Evolutionary conservation across 2,888 invertebrate genomes (phyloP).

Genomic region (Lasioglossum figueresi): DNA sequence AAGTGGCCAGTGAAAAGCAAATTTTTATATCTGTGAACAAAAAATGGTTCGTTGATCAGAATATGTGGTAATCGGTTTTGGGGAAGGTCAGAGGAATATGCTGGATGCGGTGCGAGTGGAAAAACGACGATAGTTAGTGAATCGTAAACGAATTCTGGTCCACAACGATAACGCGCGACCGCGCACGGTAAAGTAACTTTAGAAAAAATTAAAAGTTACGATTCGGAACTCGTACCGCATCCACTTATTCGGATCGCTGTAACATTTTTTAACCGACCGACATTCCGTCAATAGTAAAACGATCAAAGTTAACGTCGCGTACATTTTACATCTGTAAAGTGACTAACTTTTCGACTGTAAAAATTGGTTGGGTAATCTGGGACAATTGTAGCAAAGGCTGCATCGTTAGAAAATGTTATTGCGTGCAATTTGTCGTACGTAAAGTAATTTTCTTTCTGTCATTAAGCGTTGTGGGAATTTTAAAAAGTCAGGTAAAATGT

Average conservation of each 20-base stretch:
- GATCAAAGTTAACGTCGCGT: neutral
- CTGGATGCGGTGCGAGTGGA: neutral
- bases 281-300: neutral
- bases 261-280: neutral
- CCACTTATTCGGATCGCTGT: neutral
- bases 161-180: neutral
- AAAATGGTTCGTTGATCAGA: neutral
- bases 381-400: neutral
- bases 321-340: neutral
- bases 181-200: neutral
- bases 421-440: neutral
- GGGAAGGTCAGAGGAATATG: neutral
- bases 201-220: constrained; percentile 2
- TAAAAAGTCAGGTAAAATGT: neutral
- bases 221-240: neutral
- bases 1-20: neutral
- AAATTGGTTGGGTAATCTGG: neutral
- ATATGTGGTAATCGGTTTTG: neutral
- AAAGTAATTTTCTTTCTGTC: neutral
- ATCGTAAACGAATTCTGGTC: neutral
- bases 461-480: neutral
- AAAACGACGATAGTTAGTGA: neutral
- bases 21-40: neutral
- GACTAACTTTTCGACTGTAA: neutral
- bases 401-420: neutral